Evolutionary conservation across 2,888 invertebrate species (phyloP).

Genomic region (Sinopyrophorus schimmeli): DNA sequence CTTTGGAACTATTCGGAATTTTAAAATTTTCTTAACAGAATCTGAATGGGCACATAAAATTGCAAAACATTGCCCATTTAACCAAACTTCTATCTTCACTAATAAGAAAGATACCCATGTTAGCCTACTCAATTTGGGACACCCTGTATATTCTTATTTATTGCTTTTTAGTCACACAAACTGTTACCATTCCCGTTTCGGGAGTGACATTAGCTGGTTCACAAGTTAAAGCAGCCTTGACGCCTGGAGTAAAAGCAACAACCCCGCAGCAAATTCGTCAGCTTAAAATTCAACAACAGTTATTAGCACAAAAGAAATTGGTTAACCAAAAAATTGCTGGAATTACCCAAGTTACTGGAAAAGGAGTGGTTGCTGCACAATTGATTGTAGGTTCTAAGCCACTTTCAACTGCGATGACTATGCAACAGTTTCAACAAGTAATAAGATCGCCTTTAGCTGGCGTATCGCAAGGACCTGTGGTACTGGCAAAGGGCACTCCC

Average conservation of each 20-base stretch:
- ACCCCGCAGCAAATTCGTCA: conserved; percentile 69
- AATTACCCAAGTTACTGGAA: conserved; percentile 57
- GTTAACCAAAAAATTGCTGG: conserved; percentile 66
- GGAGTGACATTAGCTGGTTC: conserved; percentile 57
- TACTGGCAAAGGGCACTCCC: conserved; percentile 65
- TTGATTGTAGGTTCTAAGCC: conserved; percentile 71
- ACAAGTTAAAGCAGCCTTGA: conserved; percentile 42
- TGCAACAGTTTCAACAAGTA: conserved; percentile 76
- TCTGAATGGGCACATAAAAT: too few relatives aligned
- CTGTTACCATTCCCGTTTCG: conserved; percentile 60
- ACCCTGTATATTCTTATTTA: conserved; percentile 6
- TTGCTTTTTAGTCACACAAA: conserved; percentile 48
- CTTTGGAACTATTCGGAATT: too few relatives aligned
- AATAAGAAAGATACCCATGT: too few relatives aligned
- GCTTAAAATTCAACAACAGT: conserved; percentile 63
- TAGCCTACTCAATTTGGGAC: too few relatives aligned
- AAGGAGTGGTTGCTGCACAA: conserved; percentile 64
- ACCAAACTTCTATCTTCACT: too few relatives aligned
- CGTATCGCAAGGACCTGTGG: conserved; percentile 62
- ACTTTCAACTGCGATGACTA: conserved; percentile 66
- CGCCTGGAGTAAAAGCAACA: conserved; percentile 54
- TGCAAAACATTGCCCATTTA: too few relatives aligned
- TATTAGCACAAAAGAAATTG: conserved; percentile 61
- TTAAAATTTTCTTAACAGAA: too few relatives aligned
- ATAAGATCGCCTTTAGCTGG: conserved; percentile 55